Conservation (phyloP, 2,888 invertebrate genomes). For the Brachyptera risi region DNA sequence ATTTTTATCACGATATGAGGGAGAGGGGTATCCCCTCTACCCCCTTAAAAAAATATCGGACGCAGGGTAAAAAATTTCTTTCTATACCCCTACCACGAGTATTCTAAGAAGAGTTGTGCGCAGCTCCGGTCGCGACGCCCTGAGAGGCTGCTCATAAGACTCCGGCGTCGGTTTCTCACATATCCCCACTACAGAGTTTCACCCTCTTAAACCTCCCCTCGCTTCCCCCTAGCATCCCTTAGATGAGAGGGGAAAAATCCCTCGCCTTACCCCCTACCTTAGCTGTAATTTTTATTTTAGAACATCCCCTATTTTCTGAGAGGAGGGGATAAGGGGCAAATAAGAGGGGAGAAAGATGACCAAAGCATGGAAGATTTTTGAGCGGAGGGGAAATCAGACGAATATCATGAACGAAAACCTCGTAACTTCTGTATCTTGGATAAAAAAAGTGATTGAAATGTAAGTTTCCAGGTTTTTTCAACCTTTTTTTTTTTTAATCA, state of each 20-base stretch:
- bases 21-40: slow-evolving; percentile 20
- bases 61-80: slow-evolving; percentile 20
- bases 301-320: slow-evolving; percentile 18
- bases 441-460: no score
- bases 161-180: slow-evolving; percentile 30
- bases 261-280: slow-evolving; percentile 23
- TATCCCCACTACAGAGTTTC: slow-evolving; percentile 23
- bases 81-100: slow-evolving; percentile 18
- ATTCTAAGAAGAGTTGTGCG: slow-evolving; percentile 15
- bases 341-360: slow-evolving; percentile 19
- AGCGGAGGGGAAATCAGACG: slow-evolving; percentile 6
- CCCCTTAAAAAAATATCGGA: slow-evolving; percentile 14
- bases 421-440: no score
- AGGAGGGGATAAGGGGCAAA: slow-evolving; percentile 19
- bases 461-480: no score
- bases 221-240: slow-evolving; percentile 25
- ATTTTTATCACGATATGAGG: slow-evolving; percentile 8
- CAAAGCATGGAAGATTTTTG: slow-evolving; percentile 6
- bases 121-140: slow-evolving; percentile 14
- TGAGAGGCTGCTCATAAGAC: slow-evolving; percentile 24
- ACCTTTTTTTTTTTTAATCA: no score
- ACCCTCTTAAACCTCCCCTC: slow-evolving; percentile 22
- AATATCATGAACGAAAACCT: no score
- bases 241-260: slow-evolving; percentile 28
- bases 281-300: slow-evolving; percentile 18